Evolutionary conservation across 2,797 vertebrate genomes (phyloP).

Genomic region (Bovichtus diacanthus): DNA sequence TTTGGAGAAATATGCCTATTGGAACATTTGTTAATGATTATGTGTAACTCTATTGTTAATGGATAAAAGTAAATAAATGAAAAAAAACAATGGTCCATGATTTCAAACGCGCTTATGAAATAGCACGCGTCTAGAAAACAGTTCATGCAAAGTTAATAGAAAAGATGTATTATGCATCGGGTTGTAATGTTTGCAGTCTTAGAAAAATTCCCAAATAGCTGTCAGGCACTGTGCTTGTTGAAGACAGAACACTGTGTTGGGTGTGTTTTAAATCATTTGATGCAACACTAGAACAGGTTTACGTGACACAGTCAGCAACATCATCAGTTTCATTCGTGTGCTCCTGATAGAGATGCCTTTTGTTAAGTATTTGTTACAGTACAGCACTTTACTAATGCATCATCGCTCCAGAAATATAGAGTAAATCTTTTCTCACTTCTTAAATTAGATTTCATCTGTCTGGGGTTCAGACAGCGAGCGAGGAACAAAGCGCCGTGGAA

Average conservation of each 20-base stretch:
- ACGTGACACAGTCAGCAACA: neutral
- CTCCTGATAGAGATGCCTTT: neutral
- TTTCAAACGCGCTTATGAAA: neutral
- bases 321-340: neutral
- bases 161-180: neutral
- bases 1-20: neutral
- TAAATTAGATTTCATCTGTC: slow-evolving; percentile 38
- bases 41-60: neutral
- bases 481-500: slow-evolving; percentile 60
- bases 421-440: slow-evolving; percentile 6
- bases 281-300: neutral
- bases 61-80: too few species aligned
- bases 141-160: neutral
- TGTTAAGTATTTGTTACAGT: neutral
- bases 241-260: neutral
- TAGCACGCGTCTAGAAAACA: neutral
- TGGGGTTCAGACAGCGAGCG: neutral
- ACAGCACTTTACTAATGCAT: neutral
- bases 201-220: neutral
- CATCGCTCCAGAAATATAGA: neutral
- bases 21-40: neutral
- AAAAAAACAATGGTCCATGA: neutral
- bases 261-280: neutral
- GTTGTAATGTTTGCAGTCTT: neutral
- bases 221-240: neutral